Conservation (phyloP, 2,797 vertebrate species). For the Microctenopoma stevenorrisi region DNA sequence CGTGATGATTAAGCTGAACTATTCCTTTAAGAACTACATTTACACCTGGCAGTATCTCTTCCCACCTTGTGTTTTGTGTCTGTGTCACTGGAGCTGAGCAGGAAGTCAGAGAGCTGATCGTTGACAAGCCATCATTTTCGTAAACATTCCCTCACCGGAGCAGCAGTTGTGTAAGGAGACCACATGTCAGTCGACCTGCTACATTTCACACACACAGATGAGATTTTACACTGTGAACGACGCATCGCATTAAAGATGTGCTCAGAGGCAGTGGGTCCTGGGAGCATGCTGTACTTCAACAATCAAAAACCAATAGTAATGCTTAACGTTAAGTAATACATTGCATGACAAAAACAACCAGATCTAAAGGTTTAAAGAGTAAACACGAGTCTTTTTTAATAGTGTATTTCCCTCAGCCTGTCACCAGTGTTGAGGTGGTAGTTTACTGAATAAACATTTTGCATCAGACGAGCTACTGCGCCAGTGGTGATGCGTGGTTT, state of each 20-base stretch:
- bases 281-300: background rate
- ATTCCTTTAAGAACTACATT: too few relatives aligned
- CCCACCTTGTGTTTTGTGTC: too few relatives aligned
- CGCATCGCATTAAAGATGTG: background rate
- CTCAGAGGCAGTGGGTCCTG: background rate
- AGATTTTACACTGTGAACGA: constrained; percentile 29
- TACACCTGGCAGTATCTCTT: too few relatives aligned
- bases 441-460: constrained; percentile 60
- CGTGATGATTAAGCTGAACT: too few relatives aligned
- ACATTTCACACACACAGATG: constrained; percentile 45
- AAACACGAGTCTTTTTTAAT: constrained; percentile 1
- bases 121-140: background rate
- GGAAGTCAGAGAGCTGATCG: background rate
- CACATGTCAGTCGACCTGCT: constrained; percentile 27
- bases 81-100: background rate
- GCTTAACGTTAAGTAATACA: background rate
- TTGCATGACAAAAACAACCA: background rate
- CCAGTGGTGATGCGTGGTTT: constrained; percentile 41
- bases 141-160: background rate
- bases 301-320: constrained; percentile 1
- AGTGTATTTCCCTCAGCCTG: constrained; percentile 22
- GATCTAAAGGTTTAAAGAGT: background rate
- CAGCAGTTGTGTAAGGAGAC: constrained; percentile 30
- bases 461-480: constrained; percentile 43
- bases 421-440: constrained; percentile 7